Conservation (phyloP, 2,797 vertebrate genomes). For the Lutjanus argentimaculatus region DNA sequence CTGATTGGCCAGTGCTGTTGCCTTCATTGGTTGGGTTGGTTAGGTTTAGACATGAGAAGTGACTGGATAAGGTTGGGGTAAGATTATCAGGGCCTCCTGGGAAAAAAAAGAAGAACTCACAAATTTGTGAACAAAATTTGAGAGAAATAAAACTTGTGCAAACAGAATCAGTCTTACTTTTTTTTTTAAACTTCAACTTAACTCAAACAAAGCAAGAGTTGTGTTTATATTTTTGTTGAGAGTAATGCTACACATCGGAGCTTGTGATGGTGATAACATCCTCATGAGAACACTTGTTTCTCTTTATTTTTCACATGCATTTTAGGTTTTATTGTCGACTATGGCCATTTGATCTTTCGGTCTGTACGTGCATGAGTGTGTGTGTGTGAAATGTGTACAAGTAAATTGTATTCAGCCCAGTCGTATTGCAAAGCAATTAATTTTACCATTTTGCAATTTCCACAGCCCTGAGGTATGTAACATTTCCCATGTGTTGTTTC, state of each 20-base stretch:
- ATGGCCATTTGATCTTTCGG: neutral
- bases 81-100: too few species aligned
- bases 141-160: too few species aligned
- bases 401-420: slow-evolving; percentile 20
- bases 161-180: too few species aligned
- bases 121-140: too few species aligned
- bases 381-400: neutral
- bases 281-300: neutral
- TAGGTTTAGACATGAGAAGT: too few species aligned
- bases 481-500: slow-evolving; percentile 42
- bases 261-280: neutral
- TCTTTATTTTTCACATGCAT: neutral
- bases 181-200: too few species aligned
- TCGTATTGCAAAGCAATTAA: slow-evolving; percentile 35
- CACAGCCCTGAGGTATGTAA: slow-evolving; percentile 22
- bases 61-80: too few species aligned
- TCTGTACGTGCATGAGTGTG: neutral
- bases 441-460: slow-evolving; percentile 17
- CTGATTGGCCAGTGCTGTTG: too few species aligned
- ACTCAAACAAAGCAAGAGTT: too few species aligned
- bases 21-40: too few species aligned
- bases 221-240: too few species aligned
- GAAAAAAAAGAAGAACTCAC: too few species aligned
- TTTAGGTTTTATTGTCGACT: neutral
- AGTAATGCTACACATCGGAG: neutral